phyloP scores from a whole-genome alignment of 2,113 vertebrate genomes.

The Coryphaenoides rupestris region DNA sequence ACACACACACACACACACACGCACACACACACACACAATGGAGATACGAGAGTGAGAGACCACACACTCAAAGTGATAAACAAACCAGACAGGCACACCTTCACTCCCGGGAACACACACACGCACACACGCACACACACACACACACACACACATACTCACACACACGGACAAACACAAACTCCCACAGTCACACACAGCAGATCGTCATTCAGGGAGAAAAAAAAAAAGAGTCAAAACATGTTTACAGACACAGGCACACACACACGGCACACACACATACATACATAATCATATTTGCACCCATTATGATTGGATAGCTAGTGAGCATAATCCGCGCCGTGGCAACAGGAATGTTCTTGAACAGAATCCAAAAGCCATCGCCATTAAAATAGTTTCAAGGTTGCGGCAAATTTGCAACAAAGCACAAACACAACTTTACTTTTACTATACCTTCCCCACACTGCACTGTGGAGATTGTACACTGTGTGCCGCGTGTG shows the following conservation, averaged over 20 bases:
- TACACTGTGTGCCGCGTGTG: too few species aligned
- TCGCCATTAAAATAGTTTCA: neutral
- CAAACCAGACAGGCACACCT: neutral
- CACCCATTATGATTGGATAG: neutral
- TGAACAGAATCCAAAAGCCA: neutral
- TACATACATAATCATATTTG: too few species aligned
- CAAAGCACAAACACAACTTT: too few species aligned
- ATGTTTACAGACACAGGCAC: too few species aligned
- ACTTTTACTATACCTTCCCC: too few species aligned
- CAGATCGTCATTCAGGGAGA: neutral
- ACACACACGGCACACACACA: too few species aligned
- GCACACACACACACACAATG: neutral
- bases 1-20: neutral
- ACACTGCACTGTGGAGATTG: too few species aligned
- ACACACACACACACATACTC: constrained; percentile 6
- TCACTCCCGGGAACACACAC: neutral
- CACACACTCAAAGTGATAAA: neutral
- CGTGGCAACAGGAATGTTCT: neutral
- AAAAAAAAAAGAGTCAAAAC: too few species aligned
- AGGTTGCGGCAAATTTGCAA: neutral
- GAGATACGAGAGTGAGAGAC: neutral
- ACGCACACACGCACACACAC: constrained; percentile 7
- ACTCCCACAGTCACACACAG: neutral
- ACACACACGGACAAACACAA: neutral
- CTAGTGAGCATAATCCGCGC: neutral